A percentile compares a stretch with the other conserved stretches of the same genome.
Evolutionary conservation across 92 coral and sea anemone genomes (phyloP).

Genomic region (Ricordea florida): DNA sequence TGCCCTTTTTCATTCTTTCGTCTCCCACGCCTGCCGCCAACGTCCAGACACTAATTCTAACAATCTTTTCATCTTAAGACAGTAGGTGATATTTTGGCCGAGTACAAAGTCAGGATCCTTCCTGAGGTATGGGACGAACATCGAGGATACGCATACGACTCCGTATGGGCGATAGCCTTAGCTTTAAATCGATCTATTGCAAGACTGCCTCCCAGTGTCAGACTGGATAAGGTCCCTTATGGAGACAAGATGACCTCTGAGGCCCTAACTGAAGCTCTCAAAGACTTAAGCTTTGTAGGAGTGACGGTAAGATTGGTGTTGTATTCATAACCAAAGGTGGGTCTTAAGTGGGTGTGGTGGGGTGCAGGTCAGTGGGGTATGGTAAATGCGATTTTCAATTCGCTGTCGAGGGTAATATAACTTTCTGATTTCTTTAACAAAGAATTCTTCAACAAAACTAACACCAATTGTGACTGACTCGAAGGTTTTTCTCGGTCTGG

Average conservation of each 20-base stretch:
- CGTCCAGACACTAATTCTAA: neutral
- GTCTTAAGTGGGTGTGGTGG: too few species aligned
- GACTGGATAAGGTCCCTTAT: conserved; percentile 65
- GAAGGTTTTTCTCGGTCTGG: too few species aligned
- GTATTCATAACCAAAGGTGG: too few species aligned
- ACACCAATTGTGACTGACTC: too few species aligned
- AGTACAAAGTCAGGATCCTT: conserved; percentile 64
- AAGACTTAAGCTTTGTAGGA: conserved; percentile 61
- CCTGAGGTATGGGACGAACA: conserved; percentile 44
- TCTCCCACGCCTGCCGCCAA: too few species aligned
- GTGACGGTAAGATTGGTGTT: conserved; percentile 63
- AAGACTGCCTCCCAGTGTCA: conserved; percentile 31
- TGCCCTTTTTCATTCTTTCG: too few species aligned
- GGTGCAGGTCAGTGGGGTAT: too few species aligned
- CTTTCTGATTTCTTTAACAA: too few species aligned
- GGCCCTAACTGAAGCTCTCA: conserved; percentile 46
- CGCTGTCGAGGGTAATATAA: too few species aligned
- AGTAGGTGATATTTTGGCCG: conserved; percentile 47
- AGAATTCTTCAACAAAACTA: too few species aligned
- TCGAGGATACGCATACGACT: conserved; percentile 77
- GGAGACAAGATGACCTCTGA: conserved; percentile 50
- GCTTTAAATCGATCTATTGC: conserved; percentile 74
- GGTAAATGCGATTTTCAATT: too few species aligned
- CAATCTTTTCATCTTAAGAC: conserved; percentile 31
- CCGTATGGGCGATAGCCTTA: conserved; percentile 87